Evolutionary conservation across 2,113 vertebrate species (phyloP).

Genomic region (Dendrocopos noguchii): DNA sequence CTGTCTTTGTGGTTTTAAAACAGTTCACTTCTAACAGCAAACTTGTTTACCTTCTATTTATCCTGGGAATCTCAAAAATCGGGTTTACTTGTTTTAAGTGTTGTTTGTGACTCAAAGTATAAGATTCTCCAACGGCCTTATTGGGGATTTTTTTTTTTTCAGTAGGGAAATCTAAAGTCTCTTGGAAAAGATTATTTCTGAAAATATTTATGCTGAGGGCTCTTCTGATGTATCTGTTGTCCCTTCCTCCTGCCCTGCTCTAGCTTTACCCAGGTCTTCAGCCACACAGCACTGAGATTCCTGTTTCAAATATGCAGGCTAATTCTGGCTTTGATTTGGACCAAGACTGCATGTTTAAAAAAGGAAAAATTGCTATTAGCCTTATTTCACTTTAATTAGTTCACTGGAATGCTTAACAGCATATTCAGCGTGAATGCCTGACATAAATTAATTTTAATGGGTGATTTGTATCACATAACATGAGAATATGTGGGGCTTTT

Average conservation of each 20-base stretch:
- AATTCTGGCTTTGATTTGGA: constrained; percentile 10
- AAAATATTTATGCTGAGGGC: neutral
- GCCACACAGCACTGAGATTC: neutral
- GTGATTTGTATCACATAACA: neutral
- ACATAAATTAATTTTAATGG: neutral
- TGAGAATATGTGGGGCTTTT: fast-evolving
- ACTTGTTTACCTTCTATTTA: neutral
- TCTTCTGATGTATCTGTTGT: neutral
- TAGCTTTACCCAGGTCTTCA: neutral
- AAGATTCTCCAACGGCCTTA: neutral
- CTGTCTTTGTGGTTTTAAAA: neutral
- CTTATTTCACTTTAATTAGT: constrained; percentile 47
- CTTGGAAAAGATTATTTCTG: neutral
- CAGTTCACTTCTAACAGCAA: neutral
- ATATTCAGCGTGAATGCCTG: neutral
- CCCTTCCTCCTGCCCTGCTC: neutral
- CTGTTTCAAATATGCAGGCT: neutral
- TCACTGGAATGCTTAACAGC: neutral
- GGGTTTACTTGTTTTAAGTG: neutral
- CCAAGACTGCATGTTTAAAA: neutral
- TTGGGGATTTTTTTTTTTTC: neutral
- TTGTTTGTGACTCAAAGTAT: neutral
- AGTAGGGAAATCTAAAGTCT: neutral
- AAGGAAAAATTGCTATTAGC: constrained; percentile 17
- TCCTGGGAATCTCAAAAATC: neutral